Evolutionary conservation across 2,888 invertebrate genomes (phyloP).

Genomic region (Nebria salina): DNA sequence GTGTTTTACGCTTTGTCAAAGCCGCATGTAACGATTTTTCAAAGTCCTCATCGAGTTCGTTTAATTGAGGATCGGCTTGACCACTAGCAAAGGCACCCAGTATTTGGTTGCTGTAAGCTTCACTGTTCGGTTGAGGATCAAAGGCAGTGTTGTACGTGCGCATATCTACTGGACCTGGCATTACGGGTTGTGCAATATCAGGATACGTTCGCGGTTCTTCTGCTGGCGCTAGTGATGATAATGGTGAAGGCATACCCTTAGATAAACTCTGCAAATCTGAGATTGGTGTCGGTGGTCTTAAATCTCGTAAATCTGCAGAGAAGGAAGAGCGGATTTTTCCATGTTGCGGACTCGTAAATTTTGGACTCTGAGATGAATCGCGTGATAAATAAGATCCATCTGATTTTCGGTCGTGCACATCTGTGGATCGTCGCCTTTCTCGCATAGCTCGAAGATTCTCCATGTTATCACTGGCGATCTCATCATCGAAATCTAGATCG

Average conservation of each 20-base stretch:
- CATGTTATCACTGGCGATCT: slow-evolving; percentile 76
- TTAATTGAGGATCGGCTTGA: slow-evolving; percentile 74
- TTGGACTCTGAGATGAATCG: slow-evolving; percentile 70
- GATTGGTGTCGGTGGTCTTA: slow-evolving; percentile 65
- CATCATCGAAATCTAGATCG: slow-evolving; percentile 86
- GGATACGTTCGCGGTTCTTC: slow-evolving; percentile 63
- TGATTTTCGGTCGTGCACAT: slow-evolving; percentile 71
- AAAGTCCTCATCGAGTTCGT: slow-evolving; percentile 81
- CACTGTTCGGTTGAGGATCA: slow-evolving; percentile 69
- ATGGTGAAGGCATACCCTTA: slow-evolving; percentile 52
- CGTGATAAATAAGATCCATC: slow-evolving; percentile 65
- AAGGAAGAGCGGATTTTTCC: slow-evolving; percentile 57
- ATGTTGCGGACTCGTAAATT: slow-evolving; percentile 65
- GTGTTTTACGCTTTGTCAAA: slow-evolving; percentile 68
- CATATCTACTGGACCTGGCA: slow-evolving; percentile 92
- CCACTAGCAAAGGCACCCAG: slow-evolving; percentile 74
- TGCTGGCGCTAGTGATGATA: slow-evolving; percentile 51
- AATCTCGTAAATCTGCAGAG: slow-evolving; percentile 63
- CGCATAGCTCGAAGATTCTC: slow-evolving; percentile 81
- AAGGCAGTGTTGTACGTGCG: slow-evolving; percentile 78
- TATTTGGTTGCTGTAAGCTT: slow-evolving; percentile 72
- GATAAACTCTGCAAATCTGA: slow-evolving; percentile 54
- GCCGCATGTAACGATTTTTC: slow-evolving; percentile 80
- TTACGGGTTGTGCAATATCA: slow-evolving; percentile 74
- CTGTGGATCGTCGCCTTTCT: slow-evolving; percentile 80